Base-by-base conservation (phyloP, 2,797 vertebrate genomes). In the Bovichtus diacanthus region DNA sequence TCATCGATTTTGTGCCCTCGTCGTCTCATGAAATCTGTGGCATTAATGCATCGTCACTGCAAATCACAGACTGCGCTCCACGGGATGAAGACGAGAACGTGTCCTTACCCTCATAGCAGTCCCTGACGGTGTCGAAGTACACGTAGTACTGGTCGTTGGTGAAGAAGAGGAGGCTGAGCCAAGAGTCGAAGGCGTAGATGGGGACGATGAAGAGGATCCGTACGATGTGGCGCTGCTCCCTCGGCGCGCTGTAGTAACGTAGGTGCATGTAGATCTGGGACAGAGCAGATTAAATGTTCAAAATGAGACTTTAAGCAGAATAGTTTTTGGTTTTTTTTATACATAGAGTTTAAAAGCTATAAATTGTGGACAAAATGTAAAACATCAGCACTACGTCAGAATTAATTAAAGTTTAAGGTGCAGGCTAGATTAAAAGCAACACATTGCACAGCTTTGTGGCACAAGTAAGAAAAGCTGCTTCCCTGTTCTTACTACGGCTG, bases 111-210 rank as follows among this genome's bases (percentile, higher is more conserved):
- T 99, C 98, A 0, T 99, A 99, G 93, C 98, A 99, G 94, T 99
- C 98, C 13, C 98, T 94, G 76, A 99, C 92, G 0, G 98, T 99
- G 91, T 97, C 96, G 0, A 99, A 99, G 96, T 99, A 99, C 80
- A 99, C 97, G 12, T 99, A 99, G 97, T 97, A 99, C 92, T 99
- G 97, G 90, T 99, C 98, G 1, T 99, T 99, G 92, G 97, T 99
- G 94, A 99, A 99, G 95, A 99, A 99, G 39, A 99, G 97, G 18
- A 99, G 97, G 80, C 98, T 99, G 93, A 99, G 97, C 98, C 98
- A 99, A 0, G 98, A 99, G 91, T 99, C 98, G 1, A 99, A 97
- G 90, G 98, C 97, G 0, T 99, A 99, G 90, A 99, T 99, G 63
- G 98, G 98, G 53, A 99, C 98, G 12, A 99, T 99, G 94, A 99